Evolutionary conservation across 2,888 invertebrate species (phyloP), one percentile per base, ranked within the genome.

Genomic region (Disparrhopalites patrizii): DNA sequence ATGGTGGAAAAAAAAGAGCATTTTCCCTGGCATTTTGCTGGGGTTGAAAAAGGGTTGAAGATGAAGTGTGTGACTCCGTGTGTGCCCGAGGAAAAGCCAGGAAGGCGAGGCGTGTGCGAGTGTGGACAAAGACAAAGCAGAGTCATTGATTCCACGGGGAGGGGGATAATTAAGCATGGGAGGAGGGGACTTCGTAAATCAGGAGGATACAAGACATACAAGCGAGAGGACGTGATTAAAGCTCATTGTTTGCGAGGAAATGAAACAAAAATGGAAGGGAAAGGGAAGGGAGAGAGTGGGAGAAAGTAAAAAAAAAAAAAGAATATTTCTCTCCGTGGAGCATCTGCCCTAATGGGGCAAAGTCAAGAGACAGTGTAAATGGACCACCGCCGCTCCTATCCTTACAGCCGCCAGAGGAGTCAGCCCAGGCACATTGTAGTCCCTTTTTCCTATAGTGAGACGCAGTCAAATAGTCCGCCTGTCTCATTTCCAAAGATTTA

Each of bases 401-500:
- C 36, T 36, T 15, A 10, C 36, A 7, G 36, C 36, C 36, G 15
- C 36, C n/a, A n/a, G n/a, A n/a, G n/a, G n/a, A n/a, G n/a, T 47
- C 47, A 3, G 23, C 25, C 3, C 23, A 7, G 5, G 23, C 47
- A n/a, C 47, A 23, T 10, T 47, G 7, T 7, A 7, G 20, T n/a
- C 13, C 47, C 47, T 23, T 20, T 3, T 23, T 20, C 13, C 47
- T 47, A 20, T 23, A 20, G 7, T 10, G 4, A 4, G 4, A 18
- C 40, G 5, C 13, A 40, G 40, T 40, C 20, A 47, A 47, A 47
- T 47, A 20, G 47, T 23, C 47, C 47, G 47, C 47, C 47, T 47
- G 47, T 47, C 47, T 47, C 47, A 23, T 47, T 47, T 47, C 47
- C 20, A 20, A 23, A 47, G 47, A 47, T 47, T 47, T 47, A 47